Evolutionary conservation across 2,888 invertebrate genomes (phyloP).

Genomic region (Seladonia tumulorum): DNA sequence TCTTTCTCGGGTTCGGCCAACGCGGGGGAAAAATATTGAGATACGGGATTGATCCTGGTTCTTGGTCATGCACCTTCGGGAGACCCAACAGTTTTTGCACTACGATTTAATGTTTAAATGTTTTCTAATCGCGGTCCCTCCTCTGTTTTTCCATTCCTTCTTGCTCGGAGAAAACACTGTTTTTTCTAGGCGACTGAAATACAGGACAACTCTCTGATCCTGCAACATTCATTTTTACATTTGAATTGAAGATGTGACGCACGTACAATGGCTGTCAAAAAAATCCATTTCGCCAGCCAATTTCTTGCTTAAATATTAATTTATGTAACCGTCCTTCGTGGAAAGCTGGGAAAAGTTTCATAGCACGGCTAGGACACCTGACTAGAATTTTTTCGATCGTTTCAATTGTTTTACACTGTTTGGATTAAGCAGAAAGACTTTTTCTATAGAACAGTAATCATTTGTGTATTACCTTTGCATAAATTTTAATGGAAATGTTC

Average conservation of each 20-base stretch:
- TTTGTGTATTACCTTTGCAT: too few species aligned
- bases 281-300: background rate
- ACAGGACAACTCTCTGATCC: background rate
- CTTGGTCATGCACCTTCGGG: background rate
- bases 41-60: background rate
- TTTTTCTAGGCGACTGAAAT: background rate
- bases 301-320: too few species aligned
- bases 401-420: too few species aligned
- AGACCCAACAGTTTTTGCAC: background rate
- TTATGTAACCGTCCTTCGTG: too few species aligned
- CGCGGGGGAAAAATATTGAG: background rate
- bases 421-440: too few species aligned
- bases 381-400: too few species aligned
- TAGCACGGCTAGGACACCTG: too few species aligned
- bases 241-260: background rate
- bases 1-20: background rate
- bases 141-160: background rate
- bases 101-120: constrained; percentile 7
- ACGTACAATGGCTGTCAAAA: background rate
- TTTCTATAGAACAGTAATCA: too few species aligned
- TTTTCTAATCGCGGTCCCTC: background rate
- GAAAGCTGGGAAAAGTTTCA: too few species aligned
- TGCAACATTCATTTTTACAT: background rate
- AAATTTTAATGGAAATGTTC: too few species aligned
- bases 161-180: background rate